Evolutionary conservation across 1,140 invertebrate species (phyloP), one percentile per base, ranked within the genome.

Genomic region (Tribolium castaneum): DNA sequence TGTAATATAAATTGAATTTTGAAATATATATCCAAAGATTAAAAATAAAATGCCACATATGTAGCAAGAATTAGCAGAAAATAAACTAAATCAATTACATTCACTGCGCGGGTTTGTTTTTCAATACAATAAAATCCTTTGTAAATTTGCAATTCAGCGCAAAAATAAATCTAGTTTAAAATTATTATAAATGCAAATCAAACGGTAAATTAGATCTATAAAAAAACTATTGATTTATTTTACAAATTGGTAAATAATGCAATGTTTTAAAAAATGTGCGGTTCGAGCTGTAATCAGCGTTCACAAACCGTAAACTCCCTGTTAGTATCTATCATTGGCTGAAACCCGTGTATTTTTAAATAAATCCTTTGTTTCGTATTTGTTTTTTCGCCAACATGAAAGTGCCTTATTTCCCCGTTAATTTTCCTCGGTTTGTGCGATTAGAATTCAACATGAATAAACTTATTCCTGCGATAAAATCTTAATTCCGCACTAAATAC

Each of bases 401-500:
- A 45, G 7, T 45, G 7, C 2, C n/a, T 10, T 45, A 66, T 66
- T 66, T 35, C 25, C 22, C 25, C 22, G 25, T 12, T 62, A 62
- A 66, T 66, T 66, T 66, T 62, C 10, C 34, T 35, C 59, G 30
- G 13, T 35, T 66, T 35, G 34, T 30, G 12, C 10, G 30, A 66
- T 66, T 66, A 66, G 34, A 66, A 66, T 66, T 66, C 59, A 66
- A 35, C 59, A 35, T n/a, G n/a, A 35, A 30, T 35, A 66, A 66
- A 66, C 59, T 66, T 66, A 66, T 14, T 66, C 30, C 59, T 25
- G 59, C 7, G 59, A 66, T 66, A 66, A n/a, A 10, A 66, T 35
- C 59, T 66, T 66, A 66, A 66, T 35, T 66, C 59, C 30, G 56
- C 6, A 62, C 56, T 62, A 62, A 62, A 62, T 62, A 35, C 59